Base-by-base conservation (phyloP, 2,797 vertebrate species). In the Choloepus didactylus region DNA sequence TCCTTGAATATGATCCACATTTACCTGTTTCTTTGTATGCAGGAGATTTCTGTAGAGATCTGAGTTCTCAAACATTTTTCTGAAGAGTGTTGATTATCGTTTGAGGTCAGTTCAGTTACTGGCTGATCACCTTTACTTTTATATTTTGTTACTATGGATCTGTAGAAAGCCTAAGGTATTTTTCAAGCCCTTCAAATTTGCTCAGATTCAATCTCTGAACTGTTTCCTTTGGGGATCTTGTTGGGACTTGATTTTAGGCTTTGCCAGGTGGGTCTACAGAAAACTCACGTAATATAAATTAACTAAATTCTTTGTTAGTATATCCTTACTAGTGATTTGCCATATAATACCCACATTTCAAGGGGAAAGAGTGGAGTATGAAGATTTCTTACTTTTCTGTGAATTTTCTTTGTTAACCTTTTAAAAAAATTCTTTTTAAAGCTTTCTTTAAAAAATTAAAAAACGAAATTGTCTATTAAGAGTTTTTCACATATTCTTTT, bases 391-490 rank as follows among this genome's bases (percentile, higher is more conserved):
- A 49, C 83, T 96, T 94, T 93, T 92, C 46, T 91, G 8, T 93
- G 67, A 77, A 76, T 81, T 88, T 85, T 94, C 73, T 80, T 93
- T 95, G 85, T 56, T 69, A 87, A 73, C 11, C 69, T 54, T 54
- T 18, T 54, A 16, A 54, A 54, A 54, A 54, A 5, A 44, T 44
- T 54, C 11, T 56, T 56, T 19, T 56, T 56, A 21, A 21, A 21
- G 19, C 19, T 56, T 56, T 21, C 18, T 56, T 56, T 21, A 56
- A 56, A 44, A 56, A 56, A 56, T 93, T 69, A 86, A 84, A 35
- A 90, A 86, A 35, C 73, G 12, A 91, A 82, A 46, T 80, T 94
- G 25, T 70, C 9, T 59, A 12, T 14, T 91, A 15, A 49, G 54
- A 85, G 19, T 84, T 81, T 95, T 79, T 87, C 38, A 49, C 9